A percentile compares a stretch with the other conserved stretches of the same genome.
phyloP scores from a whole-genome alignment of 1,140 invertebrate species.

The Megathymus violae region DNA sequence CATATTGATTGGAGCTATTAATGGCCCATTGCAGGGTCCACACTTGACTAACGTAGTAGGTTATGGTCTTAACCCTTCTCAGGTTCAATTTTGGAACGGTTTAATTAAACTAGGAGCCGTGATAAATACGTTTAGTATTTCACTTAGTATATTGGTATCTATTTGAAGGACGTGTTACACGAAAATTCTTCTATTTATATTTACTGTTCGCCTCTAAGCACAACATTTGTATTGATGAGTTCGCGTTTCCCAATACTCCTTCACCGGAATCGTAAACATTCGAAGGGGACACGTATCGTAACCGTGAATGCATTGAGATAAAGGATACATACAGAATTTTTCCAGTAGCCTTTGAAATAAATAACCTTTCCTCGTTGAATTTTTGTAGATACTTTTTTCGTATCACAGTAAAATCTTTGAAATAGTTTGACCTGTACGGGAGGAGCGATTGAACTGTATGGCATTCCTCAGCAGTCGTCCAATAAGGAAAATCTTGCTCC shows the following conservation, averaged over 20 bases:
- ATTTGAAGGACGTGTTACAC: not conserved
- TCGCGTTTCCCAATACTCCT: not conserved
- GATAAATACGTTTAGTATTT: not conserved
- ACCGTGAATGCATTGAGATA: not conserved
- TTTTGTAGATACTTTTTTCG: too few relatives aligned
- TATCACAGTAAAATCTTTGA: too few relatives aligned
- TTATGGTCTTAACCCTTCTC: not conserved
- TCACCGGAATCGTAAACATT: not conserved
- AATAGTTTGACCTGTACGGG: too few relatives aligned
- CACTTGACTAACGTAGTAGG: not conserved
- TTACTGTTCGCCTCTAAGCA: not conserved
- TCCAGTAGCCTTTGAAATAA: not conserved
- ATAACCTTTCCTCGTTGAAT: not conserved
- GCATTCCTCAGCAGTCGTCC: too few relatives aligned
- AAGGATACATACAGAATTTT: not conserved
- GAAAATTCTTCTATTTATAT: not conserved
- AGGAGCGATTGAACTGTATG: too few relatives aligned
- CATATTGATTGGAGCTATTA: too few relatives aligned
- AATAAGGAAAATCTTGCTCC: too few relatives aligned
- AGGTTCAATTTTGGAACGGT: not conserved
- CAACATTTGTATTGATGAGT: constrained; percentile 11
- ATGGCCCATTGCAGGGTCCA: not conserved
- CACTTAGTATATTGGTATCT: not conserved
- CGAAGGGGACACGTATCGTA: not conserved
- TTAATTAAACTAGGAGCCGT: not conserved